These are phyloP conservation scores for Brachystomella parvula DNA, from an alignment of 1,140 invertebrate genomes.

Conservation along the genomic window DNA sequence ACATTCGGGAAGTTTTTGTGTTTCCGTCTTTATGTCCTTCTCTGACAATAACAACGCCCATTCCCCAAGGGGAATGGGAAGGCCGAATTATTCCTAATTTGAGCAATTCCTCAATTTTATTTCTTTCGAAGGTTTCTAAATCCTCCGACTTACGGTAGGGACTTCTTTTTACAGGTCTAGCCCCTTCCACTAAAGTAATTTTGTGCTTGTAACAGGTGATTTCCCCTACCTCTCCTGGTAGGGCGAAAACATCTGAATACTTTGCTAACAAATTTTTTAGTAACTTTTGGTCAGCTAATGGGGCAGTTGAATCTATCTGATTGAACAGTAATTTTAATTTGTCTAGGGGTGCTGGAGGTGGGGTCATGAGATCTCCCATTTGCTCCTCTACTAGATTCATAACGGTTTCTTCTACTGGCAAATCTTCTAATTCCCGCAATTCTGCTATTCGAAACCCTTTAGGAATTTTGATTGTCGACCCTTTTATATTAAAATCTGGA, in stretches of 20 bases:
- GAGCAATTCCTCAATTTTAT: slow-evolving; percentile 12
- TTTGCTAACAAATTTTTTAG: background rate
- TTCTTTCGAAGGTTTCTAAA: slow-evolving; percentile 7
- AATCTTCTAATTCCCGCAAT: background rate
- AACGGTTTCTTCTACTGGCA: background rate
- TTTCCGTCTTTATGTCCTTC: background rate
- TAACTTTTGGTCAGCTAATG: background rate
- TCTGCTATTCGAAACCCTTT: background rate
- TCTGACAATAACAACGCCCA: background rate
- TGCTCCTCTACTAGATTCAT: background rate
- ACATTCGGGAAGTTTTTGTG: background rate
- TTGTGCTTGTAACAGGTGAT: slow-evolving; percentile 12
- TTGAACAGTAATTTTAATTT: background rate
- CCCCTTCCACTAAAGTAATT: slow-evolving; percentile 10
- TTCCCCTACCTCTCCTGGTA: slow-evolving; percentile 8
- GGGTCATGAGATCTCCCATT: background rate
- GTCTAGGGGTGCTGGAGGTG: background rate
- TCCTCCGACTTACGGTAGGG: too few species aligned
- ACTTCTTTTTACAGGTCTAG: slow-evolving; percentile 14
- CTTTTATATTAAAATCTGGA: background rate
- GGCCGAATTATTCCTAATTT: background rate
- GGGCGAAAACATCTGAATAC: slow-evolving; percentile 9
- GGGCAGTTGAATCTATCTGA: background rate
- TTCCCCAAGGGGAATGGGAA: background rate
- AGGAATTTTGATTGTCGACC: background rate